Percentiles rank a stretch among this genome's conserved stretches.
Evolutionary conservation across 1,140 invertebrate genomes (phyloP).

Genomic region (Pogonognathellus flavescens): DNA sequence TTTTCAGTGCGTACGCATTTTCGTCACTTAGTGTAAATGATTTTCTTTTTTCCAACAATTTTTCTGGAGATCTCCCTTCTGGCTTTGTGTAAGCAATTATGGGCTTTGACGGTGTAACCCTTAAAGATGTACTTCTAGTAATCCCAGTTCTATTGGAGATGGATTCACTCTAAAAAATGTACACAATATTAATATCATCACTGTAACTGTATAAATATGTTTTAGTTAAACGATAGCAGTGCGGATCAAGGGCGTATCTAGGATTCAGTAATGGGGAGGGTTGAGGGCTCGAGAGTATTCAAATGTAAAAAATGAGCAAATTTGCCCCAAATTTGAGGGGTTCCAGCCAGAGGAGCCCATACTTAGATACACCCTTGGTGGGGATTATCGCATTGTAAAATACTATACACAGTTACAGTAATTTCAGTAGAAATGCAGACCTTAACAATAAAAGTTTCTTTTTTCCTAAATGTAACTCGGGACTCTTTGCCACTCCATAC

Average conservation of each 20-base stretch:
- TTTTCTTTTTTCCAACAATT: not conserved
- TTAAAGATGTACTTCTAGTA: not conserved
- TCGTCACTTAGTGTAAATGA: not conserved
- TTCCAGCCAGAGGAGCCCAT: too few species aligned
- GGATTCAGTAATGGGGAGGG: too few species aligned
- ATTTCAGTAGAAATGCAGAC: not conserved
- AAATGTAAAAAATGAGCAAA: too few species aligned
- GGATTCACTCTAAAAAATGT: not conserved
- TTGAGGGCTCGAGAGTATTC: too few species aligned
- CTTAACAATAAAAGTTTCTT: not conserved
- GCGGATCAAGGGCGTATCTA: too few species aligned
- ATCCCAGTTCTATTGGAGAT: not conserved
- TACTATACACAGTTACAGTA: too few species aligned
- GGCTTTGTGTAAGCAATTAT: not conserved
- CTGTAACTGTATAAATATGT: not conserved
- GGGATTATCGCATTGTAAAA: too few species aligned
- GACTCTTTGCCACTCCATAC: not conserved
- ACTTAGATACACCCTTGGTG: too few species aligned
- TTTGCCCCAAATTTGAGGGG: too few species aligned
- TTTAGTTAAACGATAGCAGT: too few species aligned
- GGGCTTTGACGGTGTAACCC: constrained; percentile 6
- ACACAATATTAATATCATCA: not conserved
- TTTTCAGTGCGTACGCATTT: not conserved
- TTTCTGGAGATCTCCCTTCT: not conserved
- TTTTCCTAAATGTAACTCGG: not conserved